These are phyloP conservation scores for Dicyrtomina minuta DNA, from an alignment of 2,888 invertebrate species.

Conservation along the genomic window DNA sequence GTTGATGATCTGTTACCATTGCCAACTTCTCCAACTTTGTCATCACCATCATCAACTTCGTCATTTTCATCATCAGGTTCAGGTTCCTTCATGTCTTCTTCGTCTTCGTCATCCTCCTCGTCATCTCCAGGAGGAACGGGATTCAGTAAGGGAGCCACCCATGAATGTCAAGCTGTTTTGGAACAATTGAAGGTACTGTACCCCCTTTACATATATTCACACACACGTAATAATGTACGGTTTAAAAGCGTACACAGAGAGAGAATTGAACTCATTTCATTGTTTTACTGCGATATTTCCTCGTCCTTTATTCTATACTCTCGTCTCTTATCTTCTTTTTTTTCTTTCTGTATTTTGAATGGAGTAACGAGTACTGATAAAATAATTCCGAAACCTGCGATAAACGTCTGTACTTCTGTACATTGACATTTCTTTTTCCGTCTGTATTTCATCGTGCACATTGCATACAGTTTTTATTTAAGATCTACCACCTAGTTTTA, in stretches of 20 bases:
- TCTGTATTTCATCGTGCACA: no score
- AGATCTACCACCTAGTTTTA: no score
- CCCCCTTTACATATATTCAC: slow-evolving; percentile 20
- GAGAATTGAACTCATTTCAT: slow-evolving; percentile 2
- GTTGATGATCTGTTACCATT: slow-evolving; percentile 52
- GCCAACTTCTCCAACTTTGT: slow-evolving; percentile 27
- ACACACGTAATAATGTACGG: neutral
- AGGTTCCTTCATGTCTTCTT: slow-evolving; percentile 33
- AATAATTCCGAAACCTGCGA: no score
- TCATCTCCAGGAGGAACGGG: slow-evolving; percentile 45
- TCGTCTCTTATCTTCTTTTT: neutral
- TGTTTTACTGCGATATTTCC: neutral
- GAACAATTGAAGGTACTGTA: slow-evolving; percentile 53
- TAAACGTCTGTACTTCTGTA: no score
- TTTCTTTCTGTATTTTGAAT: neutral
- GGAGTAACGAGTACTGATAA: no score
- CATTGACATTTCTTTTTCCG: no score
- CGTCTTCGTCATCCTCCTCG: slow-evolving; percentile 32
- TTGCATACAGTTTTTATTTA: no score
- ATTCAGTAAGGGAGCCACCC: slow-evolving; percentile 50
- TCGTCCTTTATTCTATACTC: slow-evolving; percentile 13
- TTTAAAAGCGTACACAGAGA: neutral
- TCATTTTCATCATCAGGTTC: slow-evolving; percentile 37
- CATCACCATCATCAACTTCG: neutral
- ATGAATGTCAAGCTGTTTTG: slow-evolving; percentile 53